These are phyloP conservation scores for Tragelaphus strepsiceros DNA, from an alignment of 2,113 vertebrate genomes.

Conservation along the genomic window DNA sequence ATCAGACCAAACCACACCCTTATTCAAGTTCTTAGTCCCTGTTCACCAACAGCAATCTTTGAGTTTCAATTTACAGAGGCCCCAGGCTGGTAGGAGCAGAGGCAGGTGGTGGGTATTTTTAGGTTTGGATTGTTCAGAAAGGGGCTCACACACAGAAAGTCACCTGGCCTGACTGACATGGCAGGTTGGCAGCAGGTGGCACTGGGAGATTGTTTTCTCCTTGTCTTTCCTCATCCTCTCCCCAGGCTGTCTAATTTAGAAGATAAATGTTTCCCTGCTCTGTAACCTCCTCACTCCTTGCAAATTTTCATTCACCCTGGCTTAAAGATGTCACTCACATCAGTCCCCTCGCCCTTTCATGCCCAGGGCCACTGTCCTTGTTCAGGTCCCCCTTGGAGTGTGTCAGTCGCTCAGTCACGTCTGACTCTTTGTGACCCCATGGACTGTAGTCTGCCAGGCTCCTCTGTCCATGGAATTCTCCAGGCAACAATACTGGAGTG, in stretches of 20 bases:
- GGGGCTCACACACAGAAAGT: constrained; percentile 21
- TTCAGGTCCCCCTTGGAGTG: background rate
- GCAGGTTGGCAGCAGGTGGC: background rate
- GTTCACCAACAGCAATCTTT: background rate
- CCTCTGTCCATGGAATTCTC: background rate
- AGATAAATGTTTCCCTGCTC: background rate
- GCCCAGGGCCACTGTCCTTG: background rate
- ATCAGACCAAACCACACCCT: background rate
- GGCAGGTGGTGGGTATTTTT: constrained; percentile 62
- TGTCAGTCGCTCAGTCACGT: background rate
- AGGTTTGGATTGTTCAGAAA: background rate
- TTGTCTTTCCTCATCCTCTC: background rate
- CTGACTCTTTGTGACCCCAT: background rate
- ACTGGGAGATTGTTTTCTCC: background rate
- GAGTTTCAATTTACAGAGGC: constrained; percentile 35
- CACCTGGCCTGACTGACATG: background rate
- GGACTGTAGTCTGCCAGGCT: background rate
- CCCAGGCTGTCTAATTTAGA: background rate
- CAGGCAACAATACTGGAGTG: background rate
- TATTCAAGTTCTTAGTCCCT: background rate
- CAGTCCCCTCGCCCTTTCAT: background rate
- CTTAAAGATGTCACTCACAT: background rate
- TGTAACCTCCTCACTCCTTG: background rate
- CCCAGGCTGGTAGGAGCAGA: background rate
- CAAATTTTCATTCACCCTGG: too few species aligned